Percentiles rank a stretch among this genome's conserved stretches.
Evolutionary conservation across 1,140 invertebrate genomes (phyloP).

Genomic region (Bicyclus anynana): DNA sequence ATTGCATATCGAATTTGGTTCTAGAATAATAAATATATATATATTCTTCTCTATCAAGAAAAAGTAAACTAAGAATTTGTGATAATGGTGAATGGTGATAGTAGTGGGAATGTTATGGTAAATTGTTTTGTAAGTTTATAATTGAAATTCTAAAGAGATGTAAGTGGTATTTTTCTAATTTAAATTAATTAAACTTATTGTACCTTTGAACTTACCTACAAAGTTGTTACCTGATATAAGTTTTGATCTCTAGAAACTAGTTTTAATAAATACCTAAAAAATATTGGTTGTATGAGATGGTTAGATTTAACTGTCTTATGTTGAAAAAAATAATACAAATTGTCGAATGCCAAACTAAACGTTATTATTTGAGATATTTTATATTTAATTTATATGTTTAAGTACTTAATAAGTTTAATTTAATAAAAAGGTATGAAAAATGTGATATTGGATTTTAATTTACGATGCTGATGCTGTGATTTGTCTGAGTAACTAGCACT

Average conservation of each 20-base stretch:
- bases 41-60: background rate
- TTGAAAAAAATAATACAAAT: slow-evolving; percentile 21
- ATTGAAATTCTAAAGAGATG: slow-evolving; percentile 21
- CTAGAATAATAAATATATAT: background rate
- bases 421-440: slow-evolving; percentile 38
- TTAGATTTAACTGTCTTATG: slow-evolving; percentile 24
- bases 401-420: slow-evolving; percentile 60
- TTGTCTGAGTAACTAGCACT: too few species aligned
- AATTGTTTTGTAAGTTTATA: slow-evolving; percentile 28
- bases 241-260: slow-evolving; percentile 71
- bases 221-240: slow-evolving; percentile 68
- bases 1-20: background rate
- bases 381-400: slow-evolving; percentile 56
- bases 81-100: slow-evolving; percentile 60
- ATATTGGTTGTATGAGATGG: slow-evolving; percentile 51
- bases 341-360: slow-evolving; percentile 61
- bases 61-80: slow-evolving; percentile 31
- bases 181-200: slow-evolving; percentile 25
- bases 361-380: slow-evolving; percentile 64
- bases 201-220: slow-evolving; percentile 36
- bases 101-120: slow-evolving; percentile 36
- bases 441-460: background rate
- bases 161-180: slow-evolving; percentile 33
- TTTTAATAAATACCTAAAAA: slow-evolving; percentile 44
- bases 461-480: too few species aligned